Percentiles rank a stretch among this genome's conserved stretches.
Conservation (phyloP, 2,797 vertebrate genomes). For the Darevskia mixta region DNA sequence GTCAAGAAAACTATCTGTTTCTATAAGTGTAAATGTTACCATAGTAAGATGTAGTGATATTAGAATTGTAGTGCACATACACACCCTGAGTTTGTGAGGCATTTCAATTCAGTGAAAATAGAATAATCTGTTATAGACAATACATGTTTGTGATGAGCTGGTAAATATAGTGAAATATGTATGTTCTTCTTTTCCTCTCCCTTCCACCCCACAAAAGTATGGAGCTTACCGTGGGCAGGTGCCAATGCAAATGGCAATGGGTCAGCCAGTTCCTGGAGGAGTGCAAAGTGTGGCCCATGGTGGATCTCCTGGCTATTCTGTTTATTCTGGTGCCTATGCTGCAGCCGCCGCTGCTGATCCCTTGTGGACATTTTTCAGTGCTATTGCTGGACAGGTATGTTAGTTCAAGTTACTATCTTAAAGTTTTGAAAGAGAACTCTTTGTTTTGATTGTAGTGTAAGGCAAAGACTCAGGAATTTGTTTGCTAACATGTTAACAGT, state of each 20-base stretch:
- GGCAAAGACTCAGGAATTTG: not conserved
- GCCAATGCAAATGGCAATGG: slow-evolving; percentile 79
- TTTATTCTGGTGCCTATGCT: slow-evolving; percentile 75
- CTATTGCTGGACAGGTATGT: slow-evolving; percentile 87
- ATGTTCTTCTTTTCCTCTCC: not conserved
- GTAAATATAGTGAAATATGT: slow-evolving; percentile 9
- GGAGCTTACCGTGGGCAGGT: slow-evolving; percentile 81
- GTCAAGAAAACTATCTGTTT: not conserved
- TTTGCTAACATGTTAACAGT: not conserved
- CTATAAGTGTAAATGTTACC: not conserved
- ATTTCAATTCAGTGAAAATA: not conserved
- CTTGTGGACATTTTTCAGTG: slow-evolving; percentile 88
- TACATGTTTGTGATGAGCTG: not conserved
- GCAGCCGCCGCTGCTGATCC: slow-evolving; percentile 81
- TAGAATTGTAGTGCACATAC: not conserved
- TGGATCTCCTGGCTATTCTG: slow-evolving; percentile 75
- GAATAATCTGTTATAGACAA: not conserved
- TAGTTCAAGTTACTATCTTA: slow-evolving; percentile 5
- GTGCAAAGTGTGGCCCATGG: slow-evolving; percentile 75
- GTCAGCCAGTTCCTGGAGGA: slow-evolving; percentile 58
- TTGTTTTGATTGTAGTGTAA: not conserved
- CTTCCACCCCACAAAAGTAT: slow-evolving; percentile 72
- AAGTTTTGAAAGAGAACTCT: slow-evolving; percentile 26
- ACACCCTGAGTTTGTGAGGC: not conserved
- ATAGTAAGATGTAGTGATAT: not conserved